Percentiles rank a stretch among this genome's conserved stretches.
phyloP scores from a whole-genome alignment of 2,797 vertebrate species.

The Chromobotia macracanthus region DNA sequence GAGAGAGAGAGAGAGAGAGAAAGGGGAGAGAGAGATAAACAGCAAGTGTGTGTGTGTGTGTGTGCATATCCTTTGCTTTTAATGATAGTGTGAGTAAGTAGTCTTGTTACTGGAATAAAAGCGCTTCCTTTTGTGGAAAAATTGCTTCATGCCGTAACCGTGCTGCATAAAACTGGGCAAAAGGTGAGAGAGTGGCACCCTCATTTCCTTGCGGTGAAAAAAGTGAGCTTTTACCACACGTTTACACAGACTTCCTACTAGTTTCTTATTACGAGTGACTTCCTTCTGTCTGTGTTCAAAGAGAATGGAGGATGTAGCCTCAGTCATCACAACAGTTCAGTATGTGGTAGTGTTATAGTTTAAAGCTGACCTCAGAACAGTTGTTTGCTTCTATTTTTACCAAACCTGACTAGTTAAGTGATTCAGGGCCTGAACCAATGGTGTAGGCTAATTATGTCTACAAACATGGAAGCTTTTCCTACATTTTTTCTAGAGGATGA shows the following conservation, averaged over 20 bases:
- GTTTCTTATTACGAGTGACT: constrained; percentile 31
- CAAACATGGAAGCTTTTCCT: neutral
- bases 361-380: neutral
- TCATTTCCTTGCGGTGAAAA: constrained; percentile 42
- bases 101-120: constrained; percentile 35
- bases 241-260: constrained; percentile 37
- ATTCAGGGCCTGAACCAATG: constrained; percentile 5
- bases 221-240: constrained; percentile 2
- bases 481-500: constrained; percentile 72
- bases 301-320: constrained; percentile 19
- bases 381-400: constrained; percentile 24
- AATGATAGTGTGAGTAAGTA: constrained; percentile 44
- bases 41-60: constrained; percentile 15
- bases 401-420: neutral
- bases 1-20: neutral
- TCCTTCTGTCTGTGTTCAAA: constrained; percentile 42
- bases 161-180: neutral
- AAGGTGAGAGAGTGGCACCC: constrained; percentile 28
- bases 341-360: constrained; percentile 3
- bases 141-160: constrained; percentile 7
- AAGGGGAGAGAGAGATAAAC: constrained; percentile 6
- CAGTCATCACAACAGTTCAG: constrained; percentile 3
- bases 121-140: constrained; percentile 38
- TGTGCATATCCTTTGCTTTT: constrained; percentile 32
- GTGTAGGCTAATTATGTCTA: constrained; percentile 22